Evolutionary conservation across 2,113 vertebrate species (phyloP).

Genomic region (Stegastes partitus): DNA sequence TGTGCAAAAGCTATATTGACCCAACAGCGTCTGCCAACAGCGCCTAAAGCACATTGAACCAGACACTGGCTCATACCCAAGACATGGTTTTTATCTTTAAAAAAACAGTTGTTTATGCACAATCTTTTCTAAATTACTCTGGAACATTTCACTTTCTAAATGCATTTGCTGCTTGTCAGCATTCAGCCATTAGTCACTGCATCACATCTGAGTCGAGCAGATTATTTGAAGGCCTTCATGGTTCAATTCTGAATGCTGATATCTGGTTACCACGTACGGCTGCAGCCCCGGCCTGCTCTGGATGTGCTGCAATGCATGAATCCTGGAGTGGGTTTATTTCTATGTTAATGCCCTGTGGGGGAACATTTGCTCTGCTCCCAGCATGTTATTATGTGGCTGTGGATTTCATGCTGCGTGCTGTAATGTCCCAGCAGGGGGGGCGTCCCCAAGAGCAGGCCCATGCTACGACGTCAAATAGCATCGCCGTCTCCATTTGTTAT

Average conservation of each 20-base stretch:
- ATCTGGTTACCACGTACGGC: constrained; percentile 3
- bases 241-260: constrained; percentile 43
- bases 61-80: constrained; percentile 20
- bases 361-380: constrained; percentile 44
- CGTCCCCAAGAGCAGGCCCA: constrained; percentile 8
- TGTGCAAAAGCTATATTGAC: constrained; percentile 8
- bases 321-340: constrained; percentile 57
- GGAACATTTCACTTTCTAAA: constrained; percentile 36
- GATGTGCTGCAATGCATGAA: constrained; percentile 27
- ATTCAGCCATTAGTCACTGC: constrained; percentile 11
- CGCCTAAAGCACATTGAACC: constrained; percentile 27
- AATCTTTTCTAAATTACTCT: constrained; percentile 17
- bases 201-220: constrained; percentile 14
- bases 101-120: constrained; percentile 33
- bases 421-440: constrained; percentile 48
- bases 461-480: constrained; percentile 31
- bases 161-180: constrained; percentile 17
- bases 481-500: constrained; percentile 29
- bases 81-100: constrained; percentile 7
- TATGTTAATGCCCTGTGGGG: constrained; percentile 49
- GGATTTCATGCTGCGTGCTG: constrained; percentile 60
- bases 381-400: constrained; percentile 41
- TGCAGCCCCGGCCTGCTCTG: constrained; percentile 11
- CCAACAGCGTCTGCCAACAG: constrained; percentile 23
- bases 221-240: constrained; percentile 23